These are phyloP conservation scores for Sminthurinus signatus DNA, from an alignment of 1,140 invertebrate genomes.

Conservation along the genomic window DNA sequence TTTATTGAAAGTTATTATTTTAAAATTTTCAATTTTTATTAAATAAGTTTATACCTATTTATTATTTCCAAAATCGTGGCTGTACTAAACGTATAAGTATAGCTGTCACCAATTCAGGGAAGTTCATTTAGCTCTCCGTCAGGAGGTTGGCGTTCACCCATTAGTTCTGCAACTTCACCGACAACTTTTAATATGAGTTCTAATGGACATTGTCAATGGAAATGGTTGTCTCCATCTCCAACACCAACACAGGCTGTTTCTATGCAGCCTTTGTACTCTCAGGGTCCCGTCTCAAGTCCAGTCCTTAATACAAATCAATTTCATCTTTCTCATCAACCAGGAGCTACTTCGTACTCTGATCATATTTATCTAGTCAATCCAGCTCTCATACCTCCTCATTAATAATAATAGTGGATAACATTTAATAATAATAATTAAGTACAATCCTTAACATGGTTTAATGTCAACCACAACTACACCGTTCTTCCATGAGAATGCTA, in stretches of 20 bases:
- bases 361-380: constrained; percentile 3
- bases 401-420: too few species aligned
- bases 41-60: neutral
- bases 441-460: too few species aligned
- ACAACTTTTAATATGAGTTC: neutral
- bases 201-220: constrained; percentile 19
- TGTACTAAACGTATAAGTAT: neutral
- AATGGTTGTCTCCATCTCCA: constrained; percentile 11
- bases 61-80: neutral
- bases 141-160: neutral
- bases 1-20: neutral
- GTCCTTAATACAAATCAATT: neutral
- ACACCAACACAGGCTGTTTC: constrained; percentile 7
- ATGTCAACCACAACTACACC: too few species aligned
- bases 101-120: constrained; percentile 1
- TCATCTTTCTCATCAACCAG: neutral
- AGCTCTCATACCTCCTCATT: neutral
- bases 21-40: neutral
- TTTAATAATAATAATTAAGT: too few species aligned
- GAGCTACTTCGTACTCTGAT: neutral
- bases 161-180: neutral
- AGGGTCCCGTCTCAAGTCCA: neutral
- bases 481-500: too few species aligned
- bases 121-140: too few species aligned
- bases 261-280: neutral